Percentiles rank a stretch among this genome's conserved stretches.
These are phyloP conservation scores for Lucilia sericata DNA, from an alignment of 1,140 invertebrate species.

Conservation along the genomic window DNA sequence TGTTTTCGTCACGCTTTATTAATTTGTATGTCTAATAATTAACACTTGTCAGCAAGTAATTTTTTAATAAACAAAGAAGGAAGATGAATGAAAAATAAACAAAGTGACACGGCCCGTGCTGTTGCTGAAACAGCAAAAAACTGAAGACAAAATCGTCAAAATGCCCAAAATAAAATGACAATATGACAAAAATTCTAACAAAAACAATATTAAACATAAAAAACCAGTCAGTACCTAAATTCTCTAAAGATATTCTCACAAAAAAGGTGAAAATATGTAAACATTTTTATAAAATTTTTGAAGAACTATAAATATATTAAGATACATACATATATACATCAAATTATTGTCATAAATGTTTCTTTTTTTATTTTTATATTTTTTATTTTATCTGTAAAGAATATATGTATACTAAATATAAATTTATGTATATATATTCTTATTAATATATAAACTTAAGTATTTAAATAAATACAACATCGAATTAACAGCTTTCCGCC, in stretches of 20 bases:
- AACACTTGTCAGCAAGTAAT: no score
- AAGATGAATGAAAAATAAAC: background rate
- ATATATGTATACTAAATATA: background rate
- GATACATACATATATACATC: no score
- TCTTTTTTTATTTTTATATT: background rate
- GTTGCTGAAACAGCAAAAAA: conserved; percentile 2
- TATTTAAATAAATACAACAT: background rate
- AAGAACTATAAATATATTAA: background rate
- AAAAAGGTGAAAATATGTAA: background rate
- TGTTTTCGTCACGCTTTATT: background rate
- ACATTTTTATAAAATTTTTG: background rate
- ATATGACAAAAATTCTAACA: background rate
- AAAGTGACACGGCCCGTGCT: conserved; percentile 1
- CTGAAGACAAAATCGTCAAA: conserved; percentile 6
- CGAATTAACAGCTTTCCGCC: background rate
- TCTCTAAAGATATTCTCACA: background rate
- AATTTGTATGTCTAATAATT: no score
- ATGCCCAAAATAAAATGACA: background rate
- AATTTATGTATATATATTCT: background rate
- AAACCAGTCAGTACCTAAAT: background rate
- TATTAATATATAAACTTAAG: background rate
- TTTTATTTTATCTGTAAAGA: no score
- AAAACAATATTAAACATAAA: background rate
- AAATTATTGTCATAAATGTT: background rate
- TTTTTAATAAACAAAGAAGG: background rate